These are phyloP conservation scores for Synaphobranchus kaupii DNA, from an alignment of 2,797 vertebrate species.

Conservation along the genomic window DNA sequence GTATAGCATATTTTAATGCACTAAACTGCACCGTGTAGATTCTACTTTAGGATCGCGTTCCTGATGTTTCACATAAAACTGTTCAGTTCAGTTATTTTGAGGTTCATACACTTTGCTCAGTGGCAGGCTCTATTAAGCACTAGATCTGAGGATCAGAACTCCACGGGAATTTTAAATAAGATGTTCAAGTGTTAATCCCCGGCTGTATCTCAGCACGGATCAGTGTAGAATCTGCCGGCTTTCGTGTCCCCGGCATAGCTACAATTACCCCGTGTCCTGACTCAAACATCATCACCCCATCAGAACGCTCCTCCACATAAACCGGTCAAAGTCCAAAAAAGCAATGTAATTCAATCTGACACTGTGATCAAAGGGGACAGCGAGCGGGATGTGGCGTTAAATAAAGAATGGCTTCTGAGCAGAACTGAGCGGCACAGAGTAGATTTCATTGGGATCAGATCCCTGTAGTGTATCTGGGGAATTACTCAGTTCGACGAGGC, in stretches of 20 bases:
- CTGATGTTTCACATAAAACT: neutral
- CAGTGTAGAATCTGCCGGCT: neutral
- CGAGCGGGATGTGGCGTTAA: conserved; percentile 3
- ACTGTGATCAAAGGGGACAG: conserved; percentile 2
- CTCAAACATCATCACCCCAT: neutral
- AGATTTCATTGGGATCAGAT: neutral
- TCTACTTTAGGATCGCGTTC: neutral
- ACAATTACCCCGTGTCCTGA: conserved; percentile 22
- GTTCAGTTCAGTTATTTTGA: neutral
- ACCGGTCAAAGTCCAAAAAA: conserved; percentile 6
- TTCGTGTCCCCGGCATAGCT: neutral
- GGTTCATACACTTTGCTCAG: neutral
- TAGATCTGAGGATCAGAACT: conserved; percentile 22
- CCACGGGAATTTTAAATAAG: conserved; percentile 22
- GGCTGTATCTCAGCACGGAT: neutral
- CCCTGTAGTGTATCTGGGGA: neutral
- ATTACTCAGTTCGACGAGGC: neutral
- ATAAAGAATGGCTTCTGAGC: neutral
- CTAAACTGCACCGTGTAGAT: neutral
- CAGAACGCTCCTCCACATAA: neutral
- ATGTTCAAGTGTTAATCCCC: conserved; percentile 17
- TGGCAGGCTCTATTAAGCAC: neutral
- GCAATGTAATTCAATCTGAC: conserved; percentile 7
- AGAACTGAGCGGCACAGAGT: neutral
- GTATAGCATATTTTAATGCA: neutral